Percentiles rank a stretch among this genome's conserved stretches.
These are phyloP conservation scores for Tipula unca DNA, from an alignment of 2,888 invertebrate species.

Conservation along the genomic window DNA sequence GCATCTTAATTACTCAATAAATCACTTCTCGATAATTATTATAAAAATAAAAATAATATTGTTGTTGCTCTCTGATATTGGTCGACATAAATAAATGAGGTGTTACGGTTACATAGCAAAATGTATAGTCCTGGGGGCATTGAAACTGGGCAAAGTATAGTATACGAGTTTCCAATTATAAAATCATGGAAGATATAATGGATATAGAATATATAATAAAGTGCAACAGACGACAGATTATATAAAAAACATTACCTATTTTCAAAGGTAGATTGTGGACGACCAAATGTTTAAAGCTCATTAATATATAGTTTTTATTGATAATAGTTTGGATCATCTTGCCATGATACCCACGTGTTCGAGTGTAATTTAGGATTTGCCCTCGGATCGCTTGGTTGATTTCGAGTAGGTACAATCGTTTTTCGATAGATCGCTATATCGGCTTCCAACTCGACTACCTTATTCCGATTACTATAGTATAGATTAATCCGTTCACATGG, in stretches of 20 bases:
- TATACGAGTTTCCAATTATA: not conserved
- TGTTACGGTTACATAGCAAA: not conserved
- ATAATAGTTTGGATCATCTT: slow-evolving; percentile 34
- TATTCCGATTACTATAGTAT: slow-evolving; percentile 28
- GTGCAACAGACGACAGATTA: not conserved
- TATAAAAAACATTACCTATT: no score
- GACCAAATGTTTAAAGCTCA: not conserved
- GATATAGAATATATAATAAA: not conserved
- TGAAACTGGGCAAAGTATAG: not conserved
- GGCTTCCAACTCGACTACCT: slow-evolving; percentile 28
- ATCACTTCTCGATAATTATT: not conserved
- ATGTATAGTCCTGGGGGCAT: no score
- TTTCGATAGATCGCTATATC: slow-evolving; percentile 27
- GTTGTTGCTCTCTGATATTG: not conserved
- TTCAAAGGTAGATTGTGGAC: no score
- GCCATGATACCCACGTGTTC: slow-evolving; percentile 51
- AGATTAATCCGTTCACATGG: slow-evolving; percentile 45
- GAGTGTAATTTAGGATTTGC: slow-evolving; percentile 48
- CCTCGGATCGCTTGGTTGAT: slow-evolving; percentile 40
- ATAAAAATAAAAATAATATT: not conserved
- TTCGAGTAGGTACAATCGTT: slow-evolving; percentile 41
- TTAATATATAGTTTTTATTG: not conserved
- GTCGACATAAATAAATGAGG: not conserved
- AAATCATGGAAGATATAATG: not conserved
- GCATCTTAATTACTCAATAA: not conserved